Percentiles rank a stretch among this genome's conserved stretches.
Conservation (phyloP, 2,113 vertebrate genomes). For the Odocoileus hemionus region DNA sequence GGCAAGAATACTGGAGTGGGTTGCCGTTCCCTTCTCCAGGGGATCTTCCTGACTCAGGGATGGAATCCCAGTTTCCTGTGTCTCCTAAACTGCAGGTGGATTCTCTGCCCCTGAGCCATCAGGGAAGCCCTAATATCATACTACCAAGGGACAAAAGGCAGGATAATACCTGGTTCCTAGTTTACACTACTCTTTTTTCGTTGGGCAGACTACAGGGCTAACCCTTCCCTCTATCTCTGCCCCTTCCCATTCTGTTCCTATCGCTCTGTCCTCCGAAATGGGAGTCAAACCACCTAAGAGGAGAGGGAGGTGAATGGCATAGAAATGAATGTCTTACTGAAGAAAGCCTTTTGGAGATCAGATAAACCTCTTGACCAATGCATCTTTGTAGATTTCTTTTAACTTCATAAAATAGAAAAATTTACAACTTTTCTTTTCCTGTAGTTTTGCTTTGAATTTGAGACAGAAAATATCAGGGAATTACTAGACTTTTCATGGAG, state of each 20-base stretch:
- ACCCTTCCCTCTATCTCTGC: background rate
- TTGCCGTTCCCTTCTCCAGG: background rate
- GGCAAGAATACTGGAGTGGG: background rate
- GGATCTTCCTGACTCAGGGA: background rate
- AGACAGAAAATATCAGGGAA: background rate
- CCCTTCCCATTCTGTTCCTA: background rate
- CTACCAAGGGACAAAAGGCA: background rate
- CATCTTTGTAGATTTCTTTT: background rate
- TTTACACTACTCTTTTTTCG: background rate
- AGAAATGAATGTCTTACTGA: background rate
- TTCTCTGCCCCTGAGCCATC: background rate
- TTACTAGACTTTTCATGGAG: background rate
- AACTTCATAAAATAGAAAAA: background rate
- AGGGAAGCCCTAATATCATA: background rate
- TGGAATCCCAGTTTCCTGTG: background rate
- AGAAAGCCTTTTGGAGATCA: background rate
- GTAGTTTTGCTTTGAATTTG: background rate
- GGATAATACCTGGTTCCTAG: background rate
- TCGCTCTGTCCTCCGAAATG: background rate
- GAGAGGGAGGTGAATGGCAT: background rate
- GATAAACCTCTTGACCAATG: background rate
- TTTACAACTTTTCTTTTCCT: background rate
- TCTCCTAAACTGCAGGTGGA: background rate
- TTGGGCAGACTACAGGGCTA: background rate
- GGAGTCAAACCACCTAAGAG: background rate